These are phyloP conservation scores for Thymelicus sylvestris DNA, from an alignment of 2,888 invertebrate species.

Conservation along the genomic window DNA sequence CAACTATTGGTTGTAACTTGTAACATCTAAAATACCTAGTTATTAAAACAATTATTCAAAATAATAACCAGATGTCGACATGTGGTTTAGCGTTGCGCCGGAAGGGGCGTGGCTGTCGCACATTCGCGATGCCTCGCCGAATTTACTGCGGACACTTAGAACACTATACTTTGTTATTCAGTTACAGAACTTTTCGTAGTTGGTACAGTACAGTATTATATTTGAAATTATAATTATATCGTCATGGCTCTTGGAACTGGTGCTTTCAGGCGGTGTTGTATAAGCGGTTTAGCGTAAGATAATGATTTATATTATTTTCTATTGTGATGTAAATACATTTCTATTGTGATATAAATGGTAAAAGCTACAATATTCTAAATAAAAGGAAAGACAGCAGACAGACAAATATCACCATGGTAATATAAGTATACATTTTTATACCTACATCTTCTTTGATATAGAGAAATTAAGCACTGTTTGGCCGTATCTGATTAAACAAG, in stretches of 20 bases:
- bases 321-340: too few species aligned
- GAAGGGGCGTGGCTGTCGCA: conserved; percentile 71
- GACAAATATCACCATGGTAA: too few species aligned
- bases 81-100: conserved; percentile 53
- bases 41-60: conserved; percentile 13
- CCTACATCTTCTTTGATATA: too few species aligned
- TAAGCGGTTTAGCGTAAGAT: too few species aligned
- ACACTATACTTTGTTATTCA: conserved; percentile 25
- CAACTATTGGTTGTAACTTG: background rate
- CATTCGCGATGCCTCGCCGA: conserved; percentile 68
- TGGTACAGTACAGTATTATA: background rate
- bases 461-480: too few species aligned
- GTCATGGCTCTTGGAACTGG: background rate
- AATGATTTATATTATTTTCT: too few species aligned
- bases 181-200: background rate
- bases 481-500: too few species aligned
- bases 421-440: too few species aligned
- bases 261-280: too few species aligned
- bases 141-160: conserved; percentile 38
- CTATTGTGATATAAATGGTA: background rate
- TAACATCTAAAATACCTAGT: conserved; percentile 11
- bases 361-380: background rate
- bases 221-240: background rate
- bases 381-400: too few species aligned
- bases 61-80: conserved; percentile 34